These are phyloP conservation scores for Rhinogobius similis DNA, from an alignment of 2,113 vertebrate genomes.

Conservation along the genomic window DNA sequence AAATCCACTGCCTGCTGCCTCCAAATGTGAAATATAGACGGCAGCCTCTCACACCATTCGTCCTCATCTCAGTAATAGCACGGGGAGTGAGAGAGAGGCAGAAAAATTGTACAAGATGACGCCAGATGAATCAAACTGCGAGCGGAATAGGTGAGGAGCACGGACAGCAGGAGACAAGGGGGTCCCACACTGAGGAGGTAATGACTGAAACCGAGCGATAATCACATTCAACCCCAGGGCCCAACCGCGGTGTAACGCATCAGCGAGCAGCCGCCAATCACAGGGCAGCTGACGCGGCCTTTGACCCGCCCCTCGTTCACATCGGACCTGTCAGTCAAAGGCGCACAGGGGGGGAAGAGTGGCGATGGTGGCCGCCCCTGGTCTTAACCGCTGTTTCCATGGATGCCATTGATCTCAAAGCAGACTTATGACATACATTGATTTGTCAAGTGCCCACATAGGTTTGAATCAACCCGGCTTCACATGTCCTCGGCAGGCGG, in stretches of 20 bases:
- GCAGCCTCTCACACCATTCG: slow-evolving; percentile 18
- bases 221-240: slow-evolving; percentile 42
- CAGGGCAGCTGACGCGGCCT: slow-evolving; percentile 21
- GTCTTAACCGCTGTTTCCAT: slow-evolving; percentile 28
- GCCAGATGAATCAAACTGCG: slow-evolving; percentile 30
- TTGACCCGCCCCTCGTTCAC: slow-evolving; percentile 39
- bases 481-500: not conserved
- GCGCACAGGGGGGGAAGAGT: slow-evolving; percentile 4
- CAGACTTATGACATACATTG: slow-evolving; percentile 37
- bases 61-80: slow-evolving; percentile 22
- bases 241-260: slow-evolving; percentile 21
- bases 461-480: slow-evolving; percentile 34
- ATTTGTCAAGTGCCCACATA: slow-evolving; percentile 28
- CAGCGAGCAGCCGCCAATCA: slow-evolving; percentile 39
- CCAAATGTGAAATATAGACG: not conserved
- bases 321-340: slow-evolving; percentile 37
- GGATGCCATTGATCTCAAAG: slow-evolving; percentile 47
- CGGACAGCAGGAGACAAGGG: slow-evolving; percentile 17
- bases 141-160: slow-evolving; percentile 11
- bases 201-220: slow-evolving; percentile 42
- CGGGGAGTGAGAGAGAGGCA: not conserved
- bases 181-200: slow-evolving; percentile 31
- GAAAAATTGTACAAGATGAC: slow-evolving; percentile 21
- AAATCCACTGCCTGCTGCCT: not conserved
- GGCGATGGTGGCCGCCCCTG: slow-evolving; percentile 14